These are phyloP conservation scores for Nipponia nippon DNA, from an alignment of 2,113 vertebrate species.

Conservation along the genomic window DNA sequence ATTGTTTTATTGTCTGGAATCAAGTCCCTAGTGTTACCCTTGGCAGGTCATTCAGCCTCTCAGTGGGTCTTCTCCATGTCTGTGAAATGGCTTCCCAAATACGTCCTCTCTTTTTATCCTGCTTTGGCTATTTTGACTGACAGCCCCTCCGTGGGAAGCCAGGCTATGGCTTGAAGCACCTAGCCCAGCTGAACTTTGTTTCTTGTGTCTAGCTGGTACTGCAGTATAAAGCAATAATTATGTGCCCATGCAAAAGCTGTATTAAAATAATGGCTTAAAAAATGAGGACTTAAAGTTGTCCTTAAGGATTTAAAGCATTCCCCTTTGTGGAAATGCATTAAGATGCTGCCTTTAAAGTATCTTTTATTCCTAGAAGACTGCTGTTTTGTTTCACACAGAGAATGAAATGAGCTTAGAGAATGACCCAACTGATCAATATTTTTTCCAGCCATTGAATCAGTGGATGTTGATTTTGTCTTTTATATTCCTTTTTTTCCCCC, in stretches of 20 bases:
- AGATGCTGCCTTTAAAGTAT: constrained; percentile 11
- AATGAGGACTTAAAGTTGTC: background rate
- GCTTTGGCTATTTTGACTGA: background rate
- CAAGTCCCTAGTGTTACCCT: background rate
- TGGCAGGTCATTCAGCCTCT: background rate
- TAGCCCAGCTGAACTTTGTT: background rate
- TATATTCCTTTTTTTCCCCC: background rate
- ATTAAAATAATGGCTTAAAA: constrained; percentile 29
- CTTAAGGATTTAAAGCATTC: background rate
- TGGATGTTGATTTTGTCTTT: constrained; percentile 42
- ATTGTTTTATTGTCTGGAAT: background rate
- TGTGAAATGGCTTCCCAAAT: background rate
- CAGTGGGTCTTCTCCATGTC: background rate
- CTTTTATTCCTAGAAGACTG: constrained; percentile 31
- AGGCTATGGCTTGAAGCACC: background rate
- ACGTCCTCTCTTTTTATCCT: background rate
- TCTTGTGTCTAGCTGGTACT: background rate
- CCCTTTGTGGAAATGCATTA: constrained; percentile 16
- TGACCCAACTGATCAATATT: constrained; percentile 36
- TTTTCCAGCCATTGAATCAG: constrained; percentile 20
- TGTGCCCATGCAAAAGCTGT: background rate
- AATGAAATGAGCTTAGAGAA: constrained; percentile 36
- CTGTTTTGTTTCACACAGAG: constrained; percentile 34
- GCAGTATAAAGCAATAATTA: background rate
- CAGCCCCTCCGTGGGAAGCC: background rate